Base-by-base conservation (phyloP, 2,888 invertebrate species). In the Amblyjoppa fuscipennis region DNA sequence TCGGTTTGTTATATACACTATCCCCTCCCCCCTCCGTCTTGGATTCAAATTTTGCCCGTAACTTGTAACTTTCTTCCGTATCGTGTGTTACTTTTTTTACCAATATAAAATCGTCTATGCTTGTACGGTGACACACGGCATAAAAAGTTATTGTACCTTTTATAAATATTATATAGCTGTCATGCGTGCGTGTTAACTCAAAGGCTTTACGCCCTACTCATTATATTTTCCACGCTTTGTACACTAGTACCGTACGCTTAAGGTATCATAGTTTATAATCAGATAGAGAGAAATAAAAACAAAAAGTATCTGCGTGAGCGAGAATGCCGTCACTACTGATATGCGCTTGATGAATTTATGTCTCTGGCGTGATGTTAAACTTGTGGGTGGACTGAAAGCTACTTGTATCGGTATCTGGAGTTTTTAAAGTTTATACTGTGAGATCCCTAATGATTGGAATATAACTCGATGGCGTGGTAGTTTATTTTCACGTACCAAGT, bases 281-380 rank as follows among this genome's bases (percentile, higher is more conserved):
- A 83, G 85, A 88, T 84, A 64, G 78, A 74, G 73, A 77, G 41
- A 80, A 78, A 56, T 38, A 73, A 51, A 81, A 77, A 85, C 79
- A 79, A 87, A 87, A 86, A 82, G 80, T 73, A 38, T 56, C 81
- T 73, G 84, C 71, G 84, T 85, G 81, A 81, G 81, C 69, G 81
- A 78, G 86, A 89, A 89, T 86, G 88, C 88, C 45, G 80, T 77
- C 87, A 81, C 84, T 84, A 85, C 83, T 85, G 84, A 85, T 85
- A 85, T 45, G 77, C 68, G 20, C 69, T 75, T 87, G 82, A 80
- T 86, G 87, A 88, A 90, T 90, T 90, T 90, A 90, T 90, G 88
- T 85, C 78, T 82, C 87, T 90, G 88, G 89, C 90, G 89, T 90
- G 89, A 89, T 89, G 89, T 81, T 85, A 88, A 89, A 88, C 88